phyloP scores from a whole-genome alignment of 2,113 vertebrate species.

The Phrynosoma platyrhinos region DNA sequence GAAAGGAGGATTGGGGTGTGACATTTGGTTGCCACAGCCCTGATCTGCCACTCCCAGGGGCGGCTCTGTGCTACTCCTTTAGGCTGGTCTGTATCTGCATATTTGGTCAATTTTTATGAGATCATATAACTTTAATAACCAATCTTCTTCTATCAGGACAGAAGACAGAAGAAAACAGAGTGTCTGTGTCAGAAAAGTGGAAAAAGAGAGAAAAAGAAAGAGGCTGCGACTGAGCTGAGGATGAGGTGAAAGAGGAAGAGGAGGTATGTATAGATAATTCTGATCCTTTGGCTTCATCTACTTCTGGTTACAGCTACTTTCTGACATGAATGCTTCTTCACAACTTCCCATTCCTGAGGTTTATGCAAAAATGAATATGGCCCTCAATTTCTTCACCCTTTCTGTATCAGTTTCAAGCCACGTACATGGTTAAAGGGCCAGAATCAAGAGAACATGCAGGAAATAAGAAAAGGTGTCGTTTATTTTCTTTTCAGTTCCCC shows the following conservation, averaged over 20 bases:
- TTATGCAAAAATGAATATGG: neutral
- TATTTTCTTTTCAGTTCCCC: constrained; percentile 55
- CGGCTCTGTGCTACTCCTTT: too few relatives aligned
- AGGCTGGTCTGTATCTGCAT: too few relatives aligned
- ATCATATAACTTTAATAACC: too few relatives aligned
- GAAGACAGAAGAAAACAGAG: too few relatives aligned
- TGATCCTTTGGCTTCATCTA: too few relatives aligned
- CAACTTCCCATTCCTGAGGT: neutral
- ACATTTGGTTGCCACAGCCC: too few relatives aligned
- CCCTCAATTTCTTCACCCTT: neutral
- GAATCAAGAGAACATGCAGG: constrained; percentile 15
- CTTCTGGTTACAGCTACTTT: neutral
- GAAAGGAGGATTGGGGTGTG: too few relatives aligned
- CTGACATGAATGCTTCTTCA: neutral
- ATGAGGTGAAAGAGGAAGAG: neutral
- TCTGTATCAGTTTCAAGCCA: neutral
- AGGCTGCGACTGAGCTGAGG: neutral
- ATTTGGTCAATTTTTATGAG: too few relatives aligned
- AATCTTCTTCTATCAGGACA: too few relatives aligned
- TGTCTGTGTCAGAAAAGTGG: neutral
- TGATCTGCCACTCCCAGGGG: too few relatives aligned
- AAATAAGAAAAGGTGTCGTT: constrained; percentile 52
- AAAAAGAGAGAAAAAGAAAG: too few relatives aligned
- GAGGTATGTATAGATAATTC: too few relatives aligned
- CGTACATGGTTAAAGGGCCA: neutral